Evolutionary conservation across 2,888 invertebrate species (phyloP), one percentile per base, ranked within the genome.

Genomic region (Spodoptera picta): DNA sequence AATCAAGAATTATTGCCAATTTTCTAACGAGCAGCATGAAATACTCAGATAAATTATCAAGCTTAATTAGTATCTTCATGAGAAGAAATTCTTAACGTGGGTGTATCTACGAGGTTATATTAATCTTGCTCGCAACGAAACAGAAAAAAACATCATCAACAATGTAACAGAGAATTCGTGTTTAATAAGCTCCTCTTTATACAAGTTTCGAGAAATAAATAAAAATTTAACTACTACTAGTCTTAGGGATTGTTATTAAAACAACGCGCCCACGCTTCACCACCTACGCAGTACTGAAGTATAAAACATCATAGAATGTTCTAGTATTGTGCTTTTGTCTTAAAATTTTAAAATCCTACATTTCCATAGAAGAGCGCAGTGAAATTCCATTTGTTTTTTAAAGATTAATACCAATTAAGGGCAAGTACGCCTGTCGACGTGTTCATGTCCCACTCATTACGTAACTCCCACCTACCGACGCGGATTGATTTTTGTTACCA

Each of bases 401-500:
- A 77, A 78, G 73, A 85, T 86, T 88, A 86, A 84, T 83, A 81
- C 75, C 83, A 90, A 91, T 92, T 89, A 91, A 79, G 78, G 72
- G 77, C 82, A 81, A 85, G 83, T 82, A 87, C 75, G 84, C 84
- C 83, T 86, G 85, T 79, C 83, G 80, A 85, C 84, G 83, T 83
- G 81, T 86, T 83, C 87, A 87, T 90, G 87, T 89, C 87, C 85
- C 62, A 68, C 76, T 85, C 85, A 88, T 94, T 94, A 94, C 92
- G 90, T 94, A 94, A 94, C 93, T 81, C 92, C 92, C 91, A 93
- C 93, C 88, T 88, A 87, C 87, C 84, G 81, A 82, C 80, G 81
- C 74, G 90, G 89, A 94, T 94, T 93, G 94, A 94, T 94, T 94
- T 94, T 94, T 93, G 93, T 90, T 85, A 80, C 84, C 85, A 78